A percentile compares a stretch with the other conserved stretches of the same genome.
These are phyloP conservation scores for Saccostrea cuccullata DNA, from an alignment of 1,140 invertebrate species.

Conservation along the genomic window DNA sequence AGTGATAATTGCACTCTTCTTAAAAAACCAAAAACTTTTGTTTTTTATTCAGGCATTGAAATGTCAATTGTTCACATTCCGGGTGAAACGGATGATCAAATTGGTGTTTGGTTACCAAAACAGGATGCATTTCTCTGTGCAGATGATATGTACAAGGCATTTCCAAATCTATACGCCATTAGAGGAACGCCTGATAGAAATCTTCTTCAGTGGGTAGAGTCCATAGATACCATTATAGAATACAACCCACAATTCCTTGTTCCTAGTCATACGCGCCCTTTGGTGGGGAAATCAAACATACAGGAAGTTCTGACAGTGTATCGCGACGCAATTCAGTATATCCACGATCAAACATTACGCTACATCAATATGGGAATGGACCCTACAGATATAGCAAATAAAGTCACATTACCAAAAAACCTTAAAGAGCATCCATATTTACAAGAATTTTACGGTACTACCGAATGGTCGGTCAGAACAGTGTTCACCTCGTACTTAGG, in stretches of 20 bases:
- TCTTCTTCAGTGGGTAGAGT: slow-evolving; percentile 65
- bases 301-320: slow-evolving; percentile 62
- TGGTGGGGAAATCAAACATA: slow-evolving; percentile 61
- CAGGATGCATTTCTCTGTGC: slow-evolving; percentile 65
- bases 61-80: slow-evolving; percentile 70
- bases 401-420: slow-evolving; percentile 59
- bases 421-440: slow-evolving; percentile 63
- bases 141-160: slow-evolving; percentile 70
- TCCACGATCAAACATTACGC: slow-evolving; percentile 70
- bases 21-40: too few relatives aligned
- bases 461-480: slow-evolving; percentile 70
- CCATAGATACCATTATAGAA: slow-evolving; percentile 67
- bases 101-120: slow-evolving; percentile 70
- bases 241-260: slow-evolving; percentile 65
- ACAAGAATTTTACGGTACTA: slow-evolving; percentile 69
- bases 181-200: slow-evolving; percentile 67
- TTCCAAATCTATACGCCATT: slow-evolving; percentile 74
- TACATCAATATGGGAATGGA: slow-evolving; percentile 65
- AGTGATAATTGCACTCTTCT: too few relatives aligned
- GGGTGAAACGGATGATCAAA: slow-evolving; percentile 72
- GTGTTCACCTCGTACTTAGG: slow-evolving; percentile 68
- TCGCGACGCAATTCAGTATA: slow-evolving; percentile 70
- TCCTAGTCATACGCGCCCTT: slow-evolving; percentile 70
- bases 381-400: slow-evolving; percentile 66
- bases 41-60: slow-evolving; percentile 26